Base-by-base conservation (phyloP, 2,113 vertebrate species). In the Malurus alboscapulatus region DNA sequence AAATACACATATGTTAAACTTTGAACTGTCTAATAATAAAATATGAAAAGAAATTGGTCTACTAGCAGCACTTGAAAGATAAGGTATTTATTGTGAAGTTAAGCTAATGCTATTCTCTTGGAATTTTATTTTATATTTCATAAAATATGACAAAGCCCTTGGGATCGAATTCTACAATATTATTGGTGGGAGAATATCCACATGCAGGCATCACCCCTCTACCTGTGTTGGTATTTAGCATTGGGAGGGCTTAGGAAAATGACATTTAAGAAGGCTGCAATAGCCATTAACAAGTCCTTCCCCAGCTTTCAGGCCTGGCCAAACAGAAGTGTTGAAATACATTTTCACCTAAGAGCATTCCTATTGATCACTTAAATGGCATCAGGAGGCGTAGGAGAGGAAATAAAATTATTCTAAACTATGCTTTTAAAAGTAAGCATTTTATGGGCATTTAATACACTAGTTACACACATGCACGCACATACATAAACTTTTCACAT, bases 241-340 rank as follows among this genome's bases (percentile, higher is more conserved):
- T 25, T 30, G 13, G 24, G 63, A 76, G 44, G 51, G 13, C 62
- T 82, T 19, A 32, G 78, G 62, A 87, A 76, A 69, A 75, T 54
- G 58, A 73, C 75, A 63, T 17, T 75, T 90, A 48, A 47, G 21
- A 40, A 89, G 79, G 40, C 81, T 92, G 75, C 54, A 87, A 94
- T 84, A 61, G 19, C 86, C 84, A 90, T 94, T 91, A 97, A 40
- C 65, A 92, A 79, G 84, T 77, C n/a, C 62, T 92, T 84, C 58
- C 53, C 82, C 32, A 75, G 88, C n/a, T 81, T 94, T 94, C 89
- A 91, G 45, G 80, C 76, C 45, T 73, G 78, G 90, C 76, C 90
- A 92, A 74, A 97, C 67, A 93, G 76, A 97, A 96, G 92, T 86
- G 80, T 77, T 95, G 92, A 95, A 95, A 90, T 85, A 95, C 66